Percentiles rank a stretch among this genome's conserved stretches.
These are phyloP conservation scores for Lamellibrachia columna DNA, from an alignment of 2,888 invertebrate genomes.

Conservation along the genomic window DNA sequence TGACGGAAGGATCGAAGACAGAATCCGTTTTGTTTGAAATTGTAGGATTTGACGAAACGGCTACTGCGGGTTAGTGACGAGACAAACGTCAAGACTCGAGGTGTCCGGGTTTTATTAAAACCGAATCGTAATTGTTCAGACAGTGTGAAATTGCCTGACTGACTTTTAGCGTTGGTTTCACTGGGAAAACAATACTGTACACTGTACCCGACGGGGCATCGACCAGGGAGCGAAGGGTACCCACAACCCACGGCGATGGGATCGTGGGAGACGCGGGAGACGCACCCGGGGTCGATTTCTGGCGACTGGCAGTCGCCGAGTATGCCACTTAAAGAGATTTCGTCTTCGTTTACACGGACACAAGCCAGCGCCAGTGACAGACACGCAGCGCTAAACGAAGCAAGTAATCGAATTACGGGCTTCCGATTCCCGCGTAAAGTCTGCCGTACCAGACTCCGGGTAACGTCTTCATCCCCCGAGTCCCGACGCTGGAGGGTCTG, in stretches of 20 bases:
- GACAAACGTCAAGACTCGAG: no score
- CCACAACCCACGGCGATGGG: not conserved
- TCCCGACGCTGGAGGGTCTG: not conserved
- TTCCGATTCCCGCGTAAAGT: slow-evolving; percentile 5
- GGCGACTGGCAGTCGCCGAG: slow-evolving; percentile 16
- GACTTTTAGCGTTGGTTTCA: no score
- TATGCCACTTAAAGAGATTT: not conserved
- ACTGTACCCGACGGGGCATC: not conserved
- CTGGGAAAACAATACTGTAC: no score
- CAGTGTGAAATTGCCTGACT: no score
- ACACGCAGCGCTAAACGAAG: not conserved
- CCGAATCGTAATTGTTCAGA: no score
- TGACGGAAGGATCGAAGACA: no score
- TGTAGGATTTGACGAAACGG: no score
- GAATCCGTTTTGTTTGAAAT: no score
- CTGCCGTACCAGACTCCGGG: not conserved
- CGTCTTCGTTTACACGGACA: slow-evolving; percentile 3
- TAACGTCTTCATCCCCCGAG: not conserved
- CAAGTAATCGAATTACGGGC: slow-evolving; percentile 12
- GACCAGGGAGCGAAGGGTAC: not conserved
- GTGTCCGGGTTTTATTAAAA: no score
- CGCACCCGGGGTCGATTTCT: not conserved
- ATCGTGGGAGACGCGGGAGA: slow-evolving; percentile 1
- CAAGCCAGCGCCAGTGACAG: not conserved
- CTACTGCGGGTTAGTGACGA: no score